Conservation (phyloP, 1,140 invertebrate genomes). For the Scaptomyza pallida region DNA sequence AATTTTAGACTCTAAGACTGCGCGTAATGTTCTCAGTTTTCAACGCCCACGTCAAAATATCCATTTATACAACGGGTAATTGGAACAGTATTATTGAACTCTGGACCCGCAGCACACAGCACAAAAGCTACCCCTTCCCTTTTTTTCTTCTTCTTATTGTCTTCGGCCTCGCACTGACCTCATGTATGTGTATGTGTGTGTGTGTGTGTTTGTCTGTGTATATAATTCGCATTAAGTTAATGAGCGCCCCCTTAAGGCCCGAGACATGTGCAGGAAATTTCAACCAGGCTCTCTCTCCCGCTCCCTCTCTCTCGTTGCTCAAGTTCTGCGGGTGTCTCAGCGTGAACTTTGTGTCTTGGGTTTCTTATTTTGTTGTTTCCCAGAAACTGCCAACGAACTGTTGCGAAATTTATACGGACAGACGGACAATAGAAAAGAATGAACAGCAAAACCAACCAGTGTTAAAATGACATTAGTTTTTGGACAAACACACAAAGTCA, state of each 20-base stretch:
- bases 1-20: slow-evolving; percentile 40
- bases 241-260: slow-evolving; percentile 10
- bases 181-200: slow-evolving; percentile 11
- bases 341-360: slow-evolving; percentile 21
- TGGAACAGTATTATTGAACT: slow-evolving; percentile 43
- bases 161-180: slow-evolving; percentile 57
- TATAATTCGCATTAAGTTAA: slow-evolving; percentile 62
- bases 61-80: slow-evolving; percentile 70
- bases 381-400: slow-evolving; percentile 27
- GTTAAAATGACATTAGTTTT: slow-evolving; percentile 75
- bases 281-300: slow-evolving; percentile 41
- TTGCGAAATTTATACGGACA: slow-evolving; percentile 24
- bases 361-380: slow-evolving; percentile 24
- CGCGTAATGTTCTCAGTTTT: slow-evolving; percentile 36
- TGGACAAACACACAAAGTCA: slow-evolving; percentile 28
- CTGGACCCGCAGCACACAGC: slow-evolving; percentile 12
- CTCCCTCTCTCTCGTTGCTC: slow-evolving; percentile 27
- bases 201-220: not conserved
- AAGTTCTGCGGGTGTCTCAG: slow-evolving; percentile 37
- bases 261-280: slow-evolving; percentile 63
- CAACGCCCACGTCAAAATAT: slow-evolving; percentile 56
- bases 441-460: slow-evolving; percentile 44
- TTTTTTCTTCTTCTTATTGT: slow-evolving; percentile 17
- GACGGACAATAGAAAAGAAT: slow-evolving; percentile 5
- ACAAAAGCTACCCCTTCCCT: not conserved